Conservation (phyloP, 2,113 vertebrate species). For the Pangasianodon hypophthalmus region DNA sequence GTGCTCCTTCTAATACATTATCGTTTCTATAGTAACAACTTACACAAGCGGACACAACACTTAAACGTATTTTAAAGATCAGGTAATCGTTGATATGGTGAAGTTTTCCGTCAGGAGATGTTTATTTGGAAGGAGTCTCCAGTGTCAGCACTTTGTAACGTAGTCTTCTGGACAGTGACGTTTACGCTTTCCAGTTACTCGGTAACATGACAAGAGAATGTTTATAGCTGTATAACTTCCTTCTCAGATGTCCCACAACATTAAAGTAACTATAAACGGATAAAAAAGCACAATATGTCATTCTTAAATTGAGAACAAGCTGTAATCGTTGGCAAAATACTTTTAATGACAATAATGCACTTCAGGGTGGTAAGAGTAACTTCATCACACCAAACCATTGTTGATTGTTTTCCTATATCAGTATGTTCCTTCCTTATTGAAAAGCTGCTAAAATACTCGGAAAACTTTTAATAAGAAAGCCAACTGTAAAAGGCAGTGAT, state of each 20-base stretch:
- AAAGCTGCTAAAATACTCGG: not conserved
- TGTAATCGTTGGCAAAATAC: not conserved
- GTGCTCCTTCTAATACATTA: not conserved
- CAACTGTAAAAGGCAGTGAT: slow-evolving; percentile 41
- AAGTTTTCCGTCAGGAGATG: not conserved
- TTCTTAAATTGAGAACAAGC: not conserved
- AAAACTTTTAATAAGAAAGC: not conserved
- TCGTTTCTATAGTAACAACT: not conserved
- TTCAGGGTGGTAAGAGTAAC: not conserved
- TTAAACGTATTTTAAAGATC: not conserved
- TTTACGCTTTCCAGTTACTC: too few species aligned
- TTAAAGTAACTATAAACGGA: too few species aligned
- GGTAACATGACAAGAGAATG: too few species aligned
- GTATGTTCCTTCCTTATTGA: not conserved
- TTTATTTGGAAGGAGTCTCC: not conserved
- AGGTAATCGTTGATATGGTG: not conserved
- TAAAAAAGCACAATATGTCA: not conserved
- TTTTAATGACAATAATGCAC: not conserved
- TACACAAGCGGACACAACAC: not conserved
- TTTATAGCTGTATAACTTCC: not conserved
- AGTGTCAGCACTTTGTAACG: not conserved
- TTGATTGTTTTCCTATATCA: not conserved
- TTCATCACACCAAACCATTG: not conserved
- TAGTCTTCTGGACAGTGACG: too few species aligned
- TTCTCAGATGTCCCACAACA: not conserved